Base-by-base conservation (phyloP, 2,797 vertebrate genomes). In the Alouatta caraya region DNA sequence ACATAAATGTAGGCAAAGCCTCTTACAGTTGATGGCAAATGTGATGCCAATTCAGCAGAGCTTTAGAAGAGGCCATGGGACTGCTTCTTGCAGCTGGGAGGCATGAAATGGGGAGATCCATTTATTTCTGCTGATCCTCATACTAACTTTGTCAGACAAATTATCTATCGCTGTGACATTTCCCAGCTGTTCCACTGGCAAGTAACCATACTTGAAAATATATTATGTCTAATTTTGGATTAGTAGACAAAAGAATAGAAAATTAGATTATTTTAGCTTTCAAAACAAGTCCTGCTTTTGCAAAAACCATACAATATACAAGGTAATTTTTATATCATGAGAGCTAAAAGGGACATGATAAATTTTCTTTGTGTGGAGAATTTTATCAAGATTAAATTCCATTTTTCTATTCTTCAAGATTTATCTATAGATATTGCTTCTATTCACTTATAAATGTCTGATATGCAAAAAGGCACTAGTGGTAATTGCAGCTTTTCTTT, bases 81-180 rank as follows among this genome's bases (percentile, higher is more conserved):
- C 89, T 3, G 6, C 73, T 80, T 33, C 81, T 92, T 72, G 90
- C 96, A 97, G 96, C 97, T 98, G 95, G 88, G 84, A 97, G 59
- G 72, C 50, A 28, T 61, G 48, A 88, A 88, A 61, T 88, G 78
- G 92, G 82, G 42, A 90, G 94, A 97, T 84, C 81, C 95, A 97
- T 83, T 97, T 97, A 93, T 97, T 97, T 94, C 95, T 97, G 96
- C 96, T 97, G 96, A 97, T 94, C 82, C 75, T 90, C 72, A 55
- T 93, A 28, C 81, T 96, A 95, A 98, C 85, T 97, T 97, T 96
- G 90, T 97, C 83, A 97, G 95, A 96, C 97, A 97, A 97, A 97
- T 92, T 84, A 91, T 96, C 88, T 92, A 30, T 90, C 19, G 0
- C 70, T 46, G 2, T 96, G 88, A 97, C 70, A 88, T 59, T 82